Evolutionary conservation across 2,888 invertebrate genomes (phyloP).

Genomic region (Pristionchus exspectatus): DNA sequence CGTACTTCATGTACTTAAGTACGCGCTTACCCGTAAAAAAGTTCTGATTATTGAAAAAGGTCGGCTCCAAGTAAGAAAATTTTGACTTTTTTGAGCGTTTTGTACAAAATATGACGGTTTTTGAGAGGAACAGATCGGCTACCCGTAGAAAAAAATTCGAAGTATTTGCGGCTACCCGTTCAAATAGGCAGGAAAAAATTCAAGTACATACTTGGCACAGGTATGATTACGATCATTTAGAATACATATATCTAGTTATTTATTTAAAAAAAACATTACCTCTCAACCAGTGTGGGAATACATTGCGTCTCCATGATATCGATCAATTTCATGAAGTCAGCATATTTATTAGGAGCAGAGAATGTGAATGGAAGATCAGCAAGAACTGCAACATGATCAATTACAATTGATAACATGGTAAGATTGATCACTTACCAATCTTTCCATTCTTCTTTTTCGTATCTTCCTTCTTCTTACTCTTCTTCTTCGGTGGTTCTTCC

Average conservation of each 20-base stretch:
- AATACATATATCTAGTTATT: background rate
- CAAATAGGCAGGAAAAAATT: too few species aligned
- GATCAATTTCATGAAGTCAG: slow-evolving; percentile 60
- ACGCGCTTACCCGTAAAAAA: too few species aligned
- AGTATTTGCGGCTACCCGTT: too few species aligned
- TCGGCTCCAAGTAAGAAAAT: too few species aligned
- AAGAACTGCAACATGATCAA: slow-evolving; percentile 1
- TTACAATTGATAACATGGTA: background rate
- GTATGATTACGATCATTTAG: background rate
- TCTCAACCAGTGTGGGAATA: slow-evolving; percentile 81
- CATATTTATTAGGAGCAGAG: slow-evolving; percentile 66
- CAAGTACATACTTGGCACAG: too few species aligned
- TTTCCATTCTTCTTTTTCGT: slow-evolving; percentile 31
- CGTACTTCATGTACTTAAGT: too few species aligned
- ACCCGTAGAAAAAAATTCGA: too few species aligned
- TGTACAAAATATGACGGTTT: too few species aligned
- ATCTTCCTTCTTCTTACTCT: background rate
- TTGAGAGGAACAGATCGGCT: too few species aligned
- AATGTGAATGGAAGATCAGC: slow-evolving; percentile 66
- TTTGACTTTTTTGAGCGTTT: too few species aligned
- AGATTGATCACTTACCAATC: background rate
- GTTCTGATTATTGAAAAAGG: too few species aligned
- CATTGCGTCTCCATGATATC: slow-evolving; percentile 76
- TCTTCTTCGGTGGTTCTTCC: slow-evolving; percentile 27
- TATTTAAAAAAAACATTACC: slow-evolving; percentile 80